These are phyloP conservation scores for Miichthys miiuy DNA, from an alignment of 2,797 vertebrate genomes.

Conservation along the genomic window DNA sequence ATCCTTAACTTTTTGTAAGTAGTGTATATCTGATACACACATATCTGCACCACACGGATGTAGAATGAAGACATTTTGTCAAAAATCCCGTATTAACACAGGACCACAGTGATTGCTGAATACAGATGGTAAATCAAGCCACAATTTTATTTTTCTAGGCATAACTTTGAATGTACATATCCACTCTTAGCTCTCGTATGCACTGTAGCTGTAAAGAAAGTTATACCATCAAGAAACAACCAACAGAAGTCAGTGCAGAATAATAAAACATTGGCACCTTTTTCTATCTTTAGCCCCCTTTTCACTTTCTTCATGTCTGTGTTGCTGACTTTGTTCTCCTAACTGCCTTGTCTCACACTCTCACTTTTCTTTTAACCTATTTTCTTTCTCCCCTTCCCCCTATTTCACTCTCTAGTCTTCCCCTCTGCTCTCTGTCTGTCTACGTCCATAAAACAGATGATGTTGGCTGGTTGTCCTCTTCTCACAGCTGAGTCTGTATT, in stretches of 20 bases:
- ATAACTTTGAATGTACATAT: background rate
- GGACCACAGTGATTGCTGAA: background rate
- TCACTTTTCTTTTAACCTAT: background rate
- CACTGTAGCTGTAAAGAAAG: background rate
- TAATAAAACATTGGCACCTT: background rate
- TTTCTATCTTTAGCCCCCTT: background rate
- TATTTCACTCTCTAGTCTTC: background rate
- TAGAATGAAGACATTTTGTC: no score
- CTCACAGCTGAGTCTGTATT: conserved; percentile 52
- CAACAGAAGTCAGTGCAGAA: background rate
- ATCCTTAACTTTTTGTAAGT: no score
- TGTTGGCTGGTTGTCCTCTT: conserved; percentile 39
- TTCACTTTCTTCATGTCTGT: background rate
- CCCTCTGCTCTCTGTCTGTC: conserved; percentile 1
- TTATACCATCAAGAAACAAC: background rate
- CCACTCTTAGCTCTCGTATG: background rate
- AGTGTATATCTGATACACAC: no score
- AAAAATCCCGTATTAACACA: background rate
- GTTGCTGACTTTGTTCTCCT: background rate
- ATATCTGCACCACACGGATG: no score
- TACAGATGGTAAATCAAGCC: background rate
- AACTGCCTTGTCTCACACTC: background rate
- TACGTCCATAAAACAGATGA: conserved; percentile 40
- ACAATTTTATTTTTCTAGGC: background rate
- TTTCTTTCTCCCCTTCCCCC: background rate